Conservation (phyloP, 2,888 invertebrate genomes). For the Lobophora halterata region DNA sequence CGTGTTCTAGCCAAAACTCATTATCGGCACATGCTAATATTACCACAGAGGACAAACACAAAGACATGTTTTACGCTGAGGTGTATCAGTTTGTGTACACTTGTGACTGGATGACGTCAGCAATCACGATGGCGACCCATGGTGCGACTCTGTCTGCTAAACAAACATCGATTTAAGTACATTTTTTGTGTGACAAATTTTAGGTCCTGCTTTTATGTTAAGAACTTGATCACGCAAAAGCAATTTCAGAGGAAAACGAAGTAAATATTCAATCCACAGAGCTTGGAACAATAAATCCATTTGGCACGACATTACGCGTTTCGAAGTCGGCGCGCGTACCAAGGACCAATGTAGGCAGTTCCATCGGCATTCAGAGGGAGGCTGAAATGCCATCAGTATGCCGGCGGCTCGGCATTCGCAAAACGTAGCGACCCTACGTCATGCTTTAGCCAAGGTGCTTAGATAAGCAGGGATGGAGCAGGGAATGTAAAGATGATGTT, state of each 20-base stretch:
- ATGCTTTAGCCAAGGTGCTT: slow-evolving; percentile 62
- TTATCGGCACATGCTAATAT: slow-evolving; percentile 17
- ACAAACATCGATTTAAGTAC: background rate
- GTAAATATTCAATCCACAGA: slow-evolving; percentile 32
- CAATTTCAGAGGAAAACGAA: slow-evolving; percentile 8
- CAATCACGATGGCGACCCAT: slow-evolving; percentile 24
- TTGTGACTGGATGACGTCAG: slow-evolving; percentile 16
- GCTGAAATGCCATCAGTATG: slow-evolving; percentile 50
- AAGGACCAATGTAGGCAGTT: slow-evolving; percentile 49
- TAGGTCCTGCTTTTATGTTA: background rate
- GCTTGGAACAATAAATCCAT: slow-evolving; percentile 50
- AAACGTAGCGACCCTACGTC: slow-evolving; percentile 71
- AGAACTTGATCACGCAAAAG: background rate
- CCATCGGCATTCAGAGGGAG: slow-evolving; percentile 51
- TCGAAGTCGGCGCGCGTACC: slow-evolving; percentile 27
- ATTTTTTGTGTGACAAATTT: background rate
- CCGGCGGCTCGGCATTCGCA: slow-evolving; percentile 53
- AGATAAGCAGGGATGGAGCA: slow-evolving; percentile 53
- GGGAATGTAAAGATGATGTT: too few species aligned
- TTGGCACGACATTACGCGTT: slow-evolving; percentile 38
- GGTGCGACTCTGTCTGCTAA: slow-evolving; percentile 24
- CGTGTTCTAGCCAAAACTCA: slow-evolving; percentile 7
- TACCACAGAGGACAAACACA: slow-evolving; percentile 10
- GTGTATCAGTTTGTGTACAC: slow-evolving; percentile 17
- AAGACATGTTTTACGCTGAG: slow-evolving; percentile 8